Evolutionary conservation across 2,797 vertebrate species (phyloP).

Genomic region (Brotogeris chrysoptera): DNA sequence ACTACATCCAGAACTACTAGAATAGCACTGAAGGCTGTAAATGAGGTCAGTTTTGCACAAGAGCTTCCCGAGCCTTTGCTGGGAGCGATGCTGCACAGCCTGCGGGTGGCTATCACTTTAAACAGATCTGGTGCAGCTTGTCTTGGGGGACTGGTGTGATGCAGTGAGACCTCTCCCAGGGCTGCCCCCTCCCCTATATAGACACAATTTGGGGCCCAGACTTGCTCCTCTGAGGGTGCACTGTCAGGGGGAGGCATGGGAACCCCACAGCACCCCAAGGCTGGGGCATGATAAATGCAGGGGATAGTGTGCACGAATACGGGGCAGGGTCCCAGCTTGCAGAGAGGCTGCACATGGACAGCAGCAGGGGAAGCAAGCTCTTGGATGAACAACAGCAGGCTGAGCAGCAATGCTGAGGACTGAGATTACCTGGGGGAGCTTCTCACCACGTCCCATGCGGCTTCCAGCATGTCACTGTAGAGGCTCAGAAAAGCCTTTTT

Average conservation of each 20-base stretch:
- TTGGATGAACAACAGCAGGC: neutral
- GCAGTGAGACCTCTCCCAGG: neutral
- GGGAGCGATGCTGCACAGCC: neutral
- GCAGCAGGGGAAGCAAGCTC: neutral
- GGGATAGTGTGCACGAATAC: neutral
- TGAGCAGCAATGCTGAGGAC: neutral
- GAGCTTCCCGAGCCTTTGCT: neutral
- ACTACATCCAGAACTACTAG: conserved; percentile 47
- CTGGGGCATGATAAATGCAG: neutral
- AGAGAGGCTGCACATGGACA: neutral
- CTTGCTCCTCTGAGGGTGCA: neutral
- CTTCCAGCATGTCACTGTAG: accelerated
- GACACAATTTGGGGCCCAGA: neutral
- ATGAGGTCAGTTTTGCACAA: conserved; percentile 61
- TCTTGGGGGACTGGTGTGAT: conserved; percentile 22
- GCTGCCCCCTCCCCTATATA: conserved; percentile 29
- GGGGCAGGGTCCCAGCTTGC: neutral
- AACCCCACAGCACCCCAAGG: neutral
- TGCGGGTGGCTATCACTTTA: neutral
- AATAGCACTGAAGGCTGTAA: conserved; percentile 49
- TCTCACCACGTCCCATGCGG: neutral
- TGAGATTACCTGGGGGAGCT: neutral
- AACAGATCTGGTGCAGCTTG: conserved; percentile 40
- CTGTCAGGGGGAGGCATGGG: neutral
- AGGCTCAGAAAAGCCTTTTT: neutral